Conservation (phyloP, 2,113 vertebrate genomes). For the Chionomys nivalis region DNA sequence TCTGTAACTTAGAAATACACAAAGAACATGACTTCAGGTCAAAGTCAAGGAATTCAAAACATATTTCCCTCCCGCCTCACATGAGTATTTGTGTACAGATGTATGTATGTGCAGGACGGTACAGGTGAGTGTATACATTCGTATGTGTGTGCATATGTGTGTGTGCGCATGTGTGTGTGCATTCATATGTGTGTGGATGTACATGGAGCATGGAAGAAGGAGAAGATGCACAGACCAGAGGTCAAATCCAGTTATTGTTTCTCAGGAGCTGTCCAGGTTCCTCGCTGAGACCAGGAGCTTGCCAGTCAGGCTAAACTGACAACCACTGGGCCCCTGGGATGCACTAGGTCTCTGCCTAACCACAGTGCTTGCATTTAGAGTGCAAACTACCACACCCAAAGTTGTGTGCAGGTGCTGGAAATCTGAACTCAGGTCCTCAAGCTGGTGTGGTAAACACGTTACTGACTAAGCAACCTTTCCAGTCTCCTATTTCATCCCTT, state of each 20-base stretch:
- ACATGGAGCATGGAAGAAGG: neutral
- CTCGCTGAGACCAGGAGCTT: neutral
- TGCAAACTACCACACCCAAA: neutral
- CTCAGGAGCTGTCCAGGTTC: neutral
- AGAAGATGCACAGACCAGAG: neutral
- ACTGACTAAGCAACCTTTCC: neutral
- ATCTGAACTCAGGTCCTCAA: neutral
- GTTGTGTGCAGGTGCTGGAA: neutral
- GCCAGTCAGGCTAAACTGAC: neutral
- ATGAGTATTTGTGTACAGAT: neutral
- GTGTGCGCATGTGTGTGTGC: neutral
- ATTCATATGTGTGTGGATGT: neutral
- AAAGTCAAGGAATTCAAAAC: neutral
- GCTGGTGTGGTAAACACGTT: neutral
- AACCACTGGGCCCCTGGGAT: neutral
- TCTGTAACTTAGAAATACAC: slow-evolving; percentile 32
- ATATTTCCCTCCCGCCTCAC: too few species aligned
- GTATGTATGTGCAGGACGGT: neutral
- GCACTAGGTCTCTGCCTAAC: neutral
- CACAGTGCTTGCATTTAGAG: neutral
- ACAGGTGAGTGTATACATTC: neutral
- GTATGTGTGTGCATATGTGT: neutral
- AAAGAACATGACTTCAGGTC: neutral
- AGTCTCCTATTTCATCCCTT: neutral
- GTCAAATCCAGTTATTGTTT: neutral